A percentile compares a stretch with the other conserved stretches of the same genome.
Evolutionary conservation across 2,888 invertebrate species (phyloP).

Genomic region (Gryllus longicercus): DNA sequence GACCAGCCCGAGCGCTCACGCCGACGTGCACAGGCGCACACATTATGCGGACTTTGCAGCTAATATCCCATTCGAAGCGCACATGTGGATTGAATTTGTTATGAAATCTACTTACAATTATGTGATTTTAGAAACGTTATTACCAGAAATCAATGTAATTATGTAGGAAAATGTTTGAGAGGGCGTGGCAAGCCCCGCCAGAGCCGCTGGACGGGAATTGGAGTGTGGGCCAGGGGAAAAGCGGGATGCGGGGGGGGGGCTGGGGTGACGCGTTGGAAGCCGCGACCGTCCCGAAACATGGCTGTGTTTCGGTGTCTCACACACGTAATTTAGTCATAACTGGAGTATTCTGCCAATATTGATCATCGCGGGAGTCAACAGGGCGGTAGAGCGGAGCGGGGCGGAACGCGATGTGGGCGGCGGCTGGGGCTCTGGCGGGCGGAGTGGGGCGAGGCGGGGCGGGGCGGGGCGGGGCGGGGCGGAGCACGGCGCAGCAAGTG

Average conservation of each 20-base stretch:
- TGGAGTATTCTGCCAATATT: neutral
- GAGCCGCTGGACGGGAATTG: neutral
- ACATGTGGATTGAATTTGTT: neutral
- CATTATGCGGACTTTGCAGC: neutral
- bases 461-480: too few species aligned
- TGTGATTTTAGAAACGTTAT: neutral
- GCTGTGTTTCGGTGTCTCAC: neutral
- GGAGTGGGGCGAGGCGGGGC: too few species aligned
- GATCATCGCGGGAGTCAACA: neutral
- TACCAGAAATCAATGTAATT: neutral
- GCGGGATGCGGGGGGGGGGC: neutral
- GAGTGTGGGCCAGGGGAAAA: neutral
- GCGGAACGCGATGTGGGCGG: too few species aligned
- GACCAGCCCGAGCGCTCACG: too few species aligned
- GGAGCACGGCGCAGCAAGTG: accelerated
- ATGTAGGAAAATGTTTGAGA: neutral
- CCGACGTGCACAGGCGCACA: too few species aligned
- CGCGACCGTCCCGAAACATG: neutral
- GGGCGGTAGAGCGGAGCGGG: neutral
- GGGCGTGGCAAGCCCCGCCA: too few species aligned
- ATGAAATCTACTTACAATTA: neutral
- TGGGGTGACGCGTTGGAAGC: neutral
- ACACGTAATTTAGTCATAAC: neutral
- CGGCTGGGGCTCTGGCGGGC: too few species aligned
- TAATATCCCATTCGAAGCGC: neutral